These are phyloP conservation scores for Campylorhamphus procurvoides DNA, from an alignment of 2,113 vertebrate genomes.

Conservation along the genomic window DNA sequence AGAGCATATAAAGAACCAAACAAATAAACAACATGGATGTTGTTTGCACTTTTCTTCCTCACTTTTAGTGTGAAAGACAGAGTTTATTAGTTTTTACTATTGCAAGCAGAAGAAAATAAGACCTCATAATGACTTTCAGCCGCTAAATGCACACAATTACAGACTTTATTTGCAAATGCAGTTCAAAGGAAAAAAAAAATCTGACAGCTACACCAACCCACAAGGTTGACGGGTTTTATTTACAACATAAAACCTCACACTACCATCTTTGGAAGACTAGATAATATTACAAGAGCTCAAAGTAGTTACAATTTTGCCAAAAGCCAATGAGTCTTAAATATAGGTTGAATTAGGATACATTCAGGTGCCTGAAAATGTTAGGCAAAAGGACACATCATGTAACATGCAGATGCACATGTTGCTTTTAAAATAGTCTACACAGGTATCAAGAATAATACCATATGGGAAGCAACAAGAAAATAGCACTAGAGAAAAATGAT, in stretches of 20 bases:
- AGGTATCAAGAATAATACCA: not conserved
- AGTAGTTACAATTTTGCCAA: not conserved
- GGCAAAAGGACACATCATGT: not conserved
- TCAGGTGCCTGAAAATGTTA: not conserved
- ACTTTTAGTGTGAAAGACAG: not conserved
- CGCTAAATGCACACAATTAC: not conserved
- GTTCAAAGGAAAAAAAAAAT: not conserved
- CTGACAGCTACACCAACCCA: not conserved
- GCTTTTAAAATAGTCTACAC: not conserved
- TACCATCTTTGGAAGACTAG: not conserved
- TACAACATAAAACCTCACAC: not conserved
- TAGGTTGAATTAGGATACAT: not conserved
- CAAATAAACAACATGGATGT: not conserved
- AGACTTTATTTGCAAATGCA: not conserved
- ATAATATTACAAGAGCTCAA: not conserved
- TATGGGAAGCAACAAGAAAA: not conserved
- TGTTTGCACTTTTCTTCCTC: not conserved
- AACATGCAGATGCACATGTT: not conserved
- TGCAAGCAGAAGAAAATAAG: not conserved
- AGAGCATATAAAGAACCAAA: not conserved
- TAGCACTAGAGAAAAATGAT: not conserved
- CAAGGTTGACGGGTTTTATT: not conserved
- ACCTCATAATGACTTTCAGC: not conserved
- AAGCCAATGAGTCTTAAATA: not conserved
- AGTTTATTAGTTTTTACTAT: accelerated